phyloP scores from a whole-genome alignment of 2,888 invertebrate genomes.

The Meiosimyza platycephala region DNA sequence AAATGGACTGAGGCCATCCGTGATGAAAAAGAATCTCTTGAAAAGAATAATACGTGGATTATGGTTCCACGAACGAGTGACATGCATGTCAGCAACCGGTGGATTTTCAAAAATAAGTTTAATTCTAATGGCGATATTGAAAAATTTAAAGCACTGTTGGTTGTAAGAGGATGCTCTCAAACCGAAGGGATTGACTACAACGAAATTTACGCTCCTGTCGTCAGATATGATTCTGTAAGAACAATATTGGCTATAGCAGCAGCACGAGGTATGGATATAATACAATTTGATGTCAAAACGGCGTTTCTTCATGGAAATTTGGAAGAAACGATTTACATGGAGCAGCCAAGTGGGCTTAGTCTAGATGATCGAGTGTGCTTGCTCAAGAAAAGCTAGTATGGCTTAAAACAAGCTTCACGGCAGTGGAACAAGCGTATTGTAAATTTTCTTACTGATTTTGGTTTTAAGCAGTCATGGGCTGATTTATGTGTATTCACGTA shows the following conservation, averaged over 20 bases:
- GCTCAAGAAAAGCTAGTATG: background rate
- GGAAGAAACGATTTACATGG: constrained; percentile 2
- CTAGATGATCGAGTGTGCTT: background rate
- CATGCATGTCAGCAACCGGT: constrained; percentile 33
- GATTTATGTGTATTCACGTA: too few relatives aligned
- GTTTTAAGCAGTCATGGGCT: too few relatives aligned
- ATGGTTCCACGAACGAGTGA: constrained; percentile 22
- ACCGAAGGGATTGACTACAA: constrained; percentile 44
- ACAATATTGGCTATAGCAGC: constrained; percentile 41
- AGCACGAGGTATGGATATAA: constrained; percentile 36
- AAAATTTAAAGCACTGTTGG: constrained; percentile 36
- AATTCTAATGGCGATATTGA: constrained; percentile 36
- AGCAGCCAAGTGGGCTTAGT: background rate
- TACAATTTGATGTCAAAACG: constrained; percentile 46
- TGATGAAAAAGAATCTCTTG: constrained; percentile 30
- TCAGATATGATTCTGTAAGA: constrained; percentile 42
- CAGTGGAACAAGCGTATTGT: too few relatives aligned
- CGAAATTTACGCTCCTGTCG: constrained; percentile 46
- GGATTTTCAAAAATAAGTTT: constrained; percentile 42
- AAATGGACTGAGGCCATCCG: constrained; percentile 32
- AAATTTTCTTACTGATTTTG: too few relatives aligned
- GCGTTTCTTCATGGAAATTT: constrained; percentile 44
- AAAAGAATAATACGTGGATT: constrained; percentile 27
- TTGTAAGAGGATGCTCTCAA: constrained; percentile 43
- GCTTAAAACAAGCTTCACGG: too few relatives aligned